phyloP scores from a whole-genome alignment of 2,113 vertebrate species.

The Nyctibius bracteatus region DNA sequence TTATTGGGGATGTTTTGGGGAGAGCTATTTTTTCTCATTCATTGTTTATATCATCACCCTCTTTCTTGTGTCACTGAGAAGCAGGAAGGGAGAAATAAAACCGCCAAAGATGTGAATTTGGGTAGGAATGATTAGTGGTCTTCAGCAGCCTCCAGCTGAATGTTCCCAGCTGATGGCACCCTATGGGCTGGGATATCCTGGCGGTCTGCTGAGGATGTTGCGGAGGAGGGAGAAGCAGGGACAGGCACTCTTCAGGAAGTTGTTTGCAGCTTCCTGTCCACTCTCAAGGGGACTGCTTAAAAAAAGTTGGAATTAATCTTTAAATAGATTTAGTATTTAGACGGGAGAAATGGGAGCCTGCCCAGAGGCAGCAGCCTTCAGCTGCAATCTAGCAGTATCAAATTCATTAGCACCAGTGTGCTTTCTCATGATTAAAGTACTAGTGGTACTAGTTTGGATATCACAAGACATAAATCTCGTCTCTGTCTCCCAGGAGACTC shows the following conservation, averaged over 20 bases:
- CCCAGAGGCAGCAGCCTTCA: background rate
- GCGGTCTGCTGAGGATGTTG: background rate
- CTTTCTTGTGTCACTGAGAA: background rate
- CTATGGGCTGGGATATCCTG: background rate
- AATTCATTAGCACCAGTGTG: background rate
- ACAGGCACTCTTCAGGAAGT: background rate
- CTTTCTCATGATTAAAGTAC: background rate
- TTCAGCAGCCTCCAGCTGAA: background rate
- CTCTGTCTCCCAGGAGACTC: background rate
- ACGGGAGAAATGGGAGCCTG: background rate
- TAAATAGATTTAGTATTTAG: background rate
- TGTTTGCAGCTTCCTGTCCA: background rate
- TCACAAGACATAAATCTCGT: background rate
- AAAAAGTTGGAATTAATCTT: background rate
- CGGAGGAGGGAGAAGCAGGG: background rate
- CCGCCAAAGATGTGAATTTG: background rate
- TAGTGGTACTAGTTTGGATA: background rate
- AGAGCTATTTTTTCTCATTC: background rate
- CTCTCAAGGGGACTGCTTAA: background rate
- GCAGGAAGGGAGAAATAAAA: background rate
- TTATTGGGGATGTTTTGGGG: background rate
- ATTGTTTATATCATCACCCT: background rate
- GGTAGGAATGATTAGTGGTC: background rate
- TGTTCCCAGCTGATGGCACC: background rate
- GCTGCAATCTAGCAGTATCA: fast-evolving